Conservation (phyloP, 2,113 vertebrate genomes). For the Mustela nigripes region DNA sequence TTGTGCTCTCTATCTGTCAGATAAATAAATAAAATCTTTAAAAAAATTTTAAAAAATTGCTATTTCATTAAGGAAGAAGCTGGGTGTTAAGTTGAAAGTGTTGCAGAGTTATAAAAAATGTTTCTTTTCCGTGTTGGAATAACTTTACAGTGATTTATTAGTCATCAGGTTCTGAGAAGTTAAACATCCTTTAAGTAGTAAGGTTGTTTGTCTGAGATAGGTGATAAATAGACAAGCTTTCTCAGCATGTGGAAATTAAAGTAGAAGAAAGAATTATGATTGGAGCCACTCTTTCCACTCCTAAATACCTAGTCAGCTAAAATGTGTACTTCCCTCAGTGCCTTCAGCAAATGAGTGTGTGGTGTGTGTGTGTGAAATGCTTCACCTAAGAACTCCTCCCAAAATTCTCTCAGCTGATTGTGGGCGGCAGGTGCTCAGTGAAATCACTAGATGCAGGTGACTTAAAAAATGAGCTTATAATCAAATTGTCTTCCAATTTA, state of each 20-base stretch:
- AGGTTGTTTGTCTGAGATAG: background rate
- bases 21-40: too few species aligned
- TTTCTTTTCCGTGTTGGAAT: constrained; percentile 9
- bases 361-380: background rate
- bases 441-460: background rate
- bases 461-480: background rate
- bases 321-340: background rate
- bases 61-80: constrained; percentile 59
- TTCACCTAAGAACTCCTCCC: background rate
- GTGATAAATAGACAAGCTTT: constrained; percentile 47
- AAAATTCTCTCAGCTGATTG: background rate
- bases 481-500: background rate
- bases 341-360: background rate
- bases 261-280: constrained; percentile 53
- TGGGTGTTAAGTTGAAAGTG: background rate
- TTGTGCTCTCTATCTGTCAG: too few species aligned
- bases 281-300: background rate
- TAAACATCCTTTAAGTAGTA: constrained; percentile 55
- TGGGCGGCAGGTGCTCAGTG: background rate
- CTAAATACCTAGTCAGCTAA: constrained; percentile 58
- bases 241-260: constrained; percentile 63
- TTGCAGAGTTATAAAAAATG: constrained; percentile 21
- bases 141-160: background rate
- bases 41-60: constrained; percentile 16
- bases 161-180: constrained; percentile 36